Evolutionary conservation across 2,888 invertebrate genomes (phyloP).

Genomic region (Oasisia sp.): DNA sequence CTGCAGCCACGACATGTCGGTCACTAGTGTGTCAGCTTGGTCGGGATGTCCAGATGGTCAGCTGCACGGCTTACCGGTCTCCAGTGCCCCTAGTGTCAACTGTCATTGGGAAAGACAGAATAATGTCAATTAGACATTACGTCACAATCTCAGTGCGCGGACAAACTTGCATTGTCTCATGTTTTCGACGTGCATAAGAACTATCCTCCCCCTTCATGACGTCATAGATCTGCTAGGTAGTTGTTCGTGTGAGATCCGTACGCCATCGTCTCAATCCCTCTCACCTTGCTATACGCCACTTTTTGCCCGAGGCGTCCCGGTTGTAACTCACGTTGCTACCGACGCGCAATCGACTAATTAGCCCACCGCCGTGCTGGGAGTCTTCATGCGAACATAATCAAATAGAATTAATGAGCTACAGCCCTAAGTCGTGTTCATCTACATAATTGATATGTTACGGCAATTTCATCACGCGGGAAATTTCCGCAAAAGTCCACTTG

Average conservation of each 20-base stretch:
- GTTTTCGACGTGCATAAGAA: neutral
- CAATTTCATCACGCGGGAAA: neutral
- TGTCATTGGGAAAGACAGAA: neutral
- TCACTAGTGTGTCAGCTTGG: neutral
- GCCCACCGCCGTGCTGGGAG: neutral
- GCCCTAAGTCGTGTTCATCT: constrained; percentile 12
- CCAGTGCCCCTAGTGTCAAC: neutral
- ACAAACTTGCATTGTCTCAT: neutral
- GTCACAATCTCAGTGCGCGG: neutral
- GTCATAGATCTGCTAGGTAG: neutral
- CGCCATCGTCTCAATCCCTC: neutral
- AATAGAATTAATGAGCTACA: constrained; percentile 17
- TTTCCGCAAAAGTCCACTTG: neutral
- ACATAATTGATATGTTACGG: neutral
- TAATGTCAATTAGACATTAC: neutral
- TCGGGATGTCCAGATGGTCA: neutral
- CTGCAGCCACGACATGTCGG: neutral
- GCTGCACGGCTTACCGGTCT: neutral
- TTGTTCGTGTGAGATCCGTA: neutral
- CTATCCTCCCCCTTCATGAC: neutral
- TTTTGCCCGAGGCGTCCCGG: neutral
- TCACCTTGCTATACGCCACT: neutral
- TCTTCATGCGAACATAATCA: constrained; percentile 3
- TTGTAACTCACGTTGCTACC: neutral
- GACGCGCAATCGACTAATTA: constrained; percentile 13